Evolutionary conservation across 2,888 invertebrate species (phyloP), one percentile per base, ranked within the genome.

Genomic region (Trimorus sp.): DNA sequence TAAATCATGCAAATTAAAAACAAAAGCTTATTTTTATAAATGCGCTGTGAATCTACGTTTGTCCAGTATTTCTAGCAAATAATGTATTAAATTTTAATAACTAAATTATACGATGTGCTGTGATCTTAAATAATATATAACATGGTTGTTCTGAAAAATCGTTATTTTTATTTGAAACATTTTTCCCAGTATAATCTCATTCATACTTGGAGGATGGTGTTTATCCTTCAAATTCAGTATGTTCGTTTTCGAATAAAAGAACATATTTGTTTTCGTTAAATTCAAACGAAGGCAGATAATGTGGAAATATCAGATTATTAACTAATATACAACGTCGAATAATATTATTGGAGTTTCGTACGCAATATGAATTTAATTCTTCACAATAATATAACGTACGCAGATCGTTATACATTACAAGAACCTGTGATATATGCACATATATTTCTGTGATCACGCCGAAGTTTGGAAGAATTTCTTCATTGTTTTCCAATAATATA

Each of bases 291-390:
- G 69, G 69, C 11, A 80, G 56, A 37, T n/a, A 26, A 63, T 80
- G 79, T n/a, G 62, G 74, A 51, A 80, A 80, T 69, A 70, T 58
- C 16, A 80, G 65, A 26, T 80, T 66, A 14, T 38, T 26, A n/a
- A 62, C 14, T 40, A 63, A 63, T 14, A 63, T 63, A 63, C 49
- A 26, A 38, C 15, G 7, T 26, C 14, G 51, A 63, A 49, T 9
- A 51, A 11, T 14, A 36, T 59, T 40, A 14, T 63, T 9, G n/a
- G 45, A 45, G 9, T 11, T 11, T 45, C 12, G 45, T 12, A 63
- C 9, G 12, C 49, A 51, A 63, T 63, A 63, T 37, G 63, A 63
- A 26, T 63, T 63, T 16, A 63, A 51, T 37, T 63, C 63, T 51
- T 63, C 63, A 49, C 16, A 12, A 51, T 49, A 63, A 48, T 63